Percentiles rank a stretch among this genome's conserved stretches.
These are phyloP conservation scores for Paedocypris sp. DNA, from an alignment of 2,113 vertebrate species.

Conservation along the genomic window DNA sequence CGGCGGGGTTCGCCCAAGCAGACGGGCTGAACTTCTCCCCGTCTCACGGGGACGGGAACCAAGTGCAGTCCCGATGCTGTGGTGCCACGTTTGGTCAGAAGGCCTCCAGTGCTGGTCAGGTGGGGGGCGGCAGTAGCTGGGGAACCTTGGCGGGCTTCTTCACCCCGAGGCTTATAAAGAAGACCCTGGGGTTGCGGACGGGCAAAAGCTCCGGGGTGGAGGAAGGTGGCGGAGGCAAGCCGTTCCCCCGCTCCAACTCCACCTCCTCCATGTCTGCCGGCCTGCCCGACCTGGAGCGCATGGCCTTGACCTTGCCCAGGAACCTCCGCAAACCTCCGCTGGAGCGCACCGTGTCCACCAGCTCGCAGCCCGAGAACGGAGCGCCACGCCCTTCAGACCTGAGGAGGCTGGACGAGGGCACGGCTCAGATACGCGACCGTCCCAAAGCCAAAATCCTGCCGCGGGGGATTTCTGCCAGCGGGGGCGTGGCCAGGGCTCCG, in stretches of 20 bases:
- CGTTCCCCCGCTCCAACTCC: slow-evolving; percentile 96
- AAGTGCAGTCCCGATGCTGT: slow-evolving; percentile 77
- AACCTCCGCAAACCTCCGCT: slow-evolving; percentile 88
- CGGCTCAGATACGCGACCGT: slow-evolving; percentile 78
- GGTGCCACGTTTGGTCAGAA: slow-evolving; percentile 82
- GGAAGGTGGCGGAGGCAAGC: slow-evolving; percentile 69
- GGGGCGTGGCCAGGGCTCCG: slow-evolving; percentile 47
- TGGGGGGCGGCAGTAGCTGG: slow-evolving; percentile 74
- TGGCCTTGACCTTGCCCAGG: slow-evolving; percentile 92
- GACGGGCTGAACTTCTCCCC: slow-evolving; percentile 79
- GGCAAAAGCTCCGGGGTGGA: slow-evolving; percentile 77
- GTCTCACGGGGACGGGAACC: slow-evolving; percentile 70
- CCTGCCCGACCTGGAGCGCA: slow-evolving; percentile 90
- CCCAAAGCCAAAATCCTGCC: slow-evolving; percentile 90
- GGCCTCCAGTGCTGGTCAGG: slow-evolving; percentile 63
- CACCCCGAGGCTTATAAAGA: slow-evolving; percentile 96
- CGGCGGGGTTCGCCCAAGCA: slow-evolving; percentile 70
- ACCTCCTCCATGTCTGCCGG: slow-evolving; percentile 97
- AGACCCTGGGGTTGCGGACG: slow-evolving; percentile 85
- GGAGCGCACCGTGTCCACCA: slow-evolving; percentile 83
- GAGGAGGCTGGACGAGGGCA: slow-evolving; percentile 77
- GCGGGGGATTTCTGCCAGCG: slow-evolving; percentile 55
- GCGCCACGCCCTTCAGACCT: slow-evolving; percentile 60
- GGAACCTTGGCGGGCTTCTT: slow-evolving; percentile 92
- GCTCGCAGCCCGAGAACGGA: slow-evolving; percentile 86